Evolutionary conservation across 2,888 invertebrate species (phyloP), one percentile per base, ranked within the genome.

Genomic region (Strigamia crassipes): DNA sequence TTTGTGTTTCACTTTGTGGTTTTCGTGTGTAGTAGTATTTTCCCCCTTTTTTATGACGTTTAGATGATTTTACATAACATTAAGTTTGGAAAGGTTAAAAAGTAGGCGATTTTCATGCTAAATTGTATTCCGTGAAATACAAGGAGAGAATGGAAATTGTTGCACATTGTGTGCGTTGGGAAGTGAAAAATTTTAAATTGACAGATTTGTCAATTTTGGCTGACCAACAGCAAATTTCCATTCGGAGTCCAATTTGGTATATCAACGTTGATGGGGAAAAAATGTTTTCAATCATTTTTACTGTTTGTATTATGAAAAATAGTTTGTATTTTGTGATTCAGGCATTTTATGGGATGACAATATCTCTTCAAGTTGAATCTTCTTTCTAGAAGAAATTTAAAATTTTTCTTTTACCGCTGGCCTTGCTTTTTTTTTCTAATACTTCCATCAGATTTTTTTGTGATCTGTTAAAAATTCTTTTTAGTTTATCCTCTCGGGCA

Each of bases 151-250:
- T 18, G 9, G 18, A 56, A 18, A n/a, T 46, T 56, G 18, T 56
- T 56, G 56, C 18, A 18, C 13, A n/a, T 46, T 18, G 56, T 6
- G 56, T n/a, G n/a, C 6, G 56, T 56, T 56, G 6, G 56, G n/a
- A 56, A 51, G 51, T n/a, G 51, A n/a, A 51, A n/a, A 42, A 51
- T 51, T 51, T 51, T n/a, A 51, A 51, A 51, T 18, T 56, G 56
- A 56, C 56, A 56, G 56, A 56, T n/a, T n/a, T 56, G 56, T 56
- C 56, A 18, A 56, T 56, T 56, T 56, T 18, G 21, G 56, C 18
- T 56, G 56, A 56, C 56, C 46, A 15, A n/a, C 46, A 46, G 4
- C 18, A 38, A 38, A 38, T 38, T 18, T 0, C 56, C 9, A 18
- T 18, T 4, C 2, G 21, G 1, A 4, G 18, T 13, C 18, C 56